These are phyloP conservation scores for Eulacestoma nigropectus DNA, from an alignment of 2,113 vertebrate species.

Conservation along the genomic window DNA sequence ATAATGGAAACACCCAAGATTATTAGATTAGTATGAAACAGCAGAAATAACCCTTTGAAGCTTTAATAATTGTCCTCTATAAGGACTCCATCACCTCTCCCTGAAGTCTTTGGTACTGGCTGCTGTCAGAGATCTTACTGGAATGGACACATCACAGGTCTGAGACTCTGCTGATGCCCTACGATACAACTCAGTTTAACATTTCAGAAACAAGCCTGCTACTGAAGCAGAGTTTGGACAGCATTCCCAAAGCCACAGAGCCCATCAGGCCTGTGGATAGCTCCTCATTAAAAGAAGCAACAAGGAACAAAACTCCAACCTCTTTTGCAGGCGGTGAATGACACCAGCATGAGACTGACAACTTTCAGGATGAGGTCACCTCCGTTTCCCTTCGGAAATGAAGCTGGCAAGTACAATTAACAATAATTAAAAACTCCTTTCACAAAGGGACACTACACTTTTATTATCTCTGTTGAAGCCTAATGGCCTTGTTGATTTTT, in stretches of 20 bases:
- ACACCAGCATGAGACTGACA: constrained; percentile 3
- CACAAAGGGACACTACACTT: constrained; percentile 50
- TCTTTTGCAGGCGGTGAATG: neutral
- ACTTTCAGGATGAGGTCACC: constrained; percentile 45
- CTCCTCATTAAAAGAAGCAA: constrained; percentile 6
- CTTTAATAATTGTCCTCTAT: accelerated
- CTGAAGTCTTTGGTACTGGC: neutral
- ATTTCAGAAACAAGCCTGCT: neutral
- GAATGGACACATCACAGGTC: neutral
- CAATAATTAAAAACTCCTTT: constrained; percentile 47
- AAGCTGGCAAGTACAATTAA: constrained; percentile 21
- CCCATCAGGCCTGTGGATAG: neutral
- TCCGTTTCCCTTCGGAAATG: neutral
- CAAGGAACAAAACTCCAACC: neutral
- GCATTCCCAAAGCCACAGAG: neutral
- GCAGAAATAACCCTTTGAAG: neutral
- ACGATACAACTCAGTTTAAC: neutral
- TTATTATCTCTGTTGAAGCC: constrained; percentile 17
- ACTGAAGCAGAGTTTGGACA: neutral
- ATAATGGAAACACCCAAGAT: neutral
- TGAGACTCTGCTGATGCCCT: neutral
- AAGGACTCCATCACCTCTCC: neutral
- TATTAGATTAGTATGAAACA: neutral
- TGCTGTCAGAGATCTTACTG: neutral
- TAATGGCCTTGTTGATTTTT: neutral